Conservation (phyloP, 2,113 vertebrate genomes). For the Anser brachyrhynchus region DNA sequence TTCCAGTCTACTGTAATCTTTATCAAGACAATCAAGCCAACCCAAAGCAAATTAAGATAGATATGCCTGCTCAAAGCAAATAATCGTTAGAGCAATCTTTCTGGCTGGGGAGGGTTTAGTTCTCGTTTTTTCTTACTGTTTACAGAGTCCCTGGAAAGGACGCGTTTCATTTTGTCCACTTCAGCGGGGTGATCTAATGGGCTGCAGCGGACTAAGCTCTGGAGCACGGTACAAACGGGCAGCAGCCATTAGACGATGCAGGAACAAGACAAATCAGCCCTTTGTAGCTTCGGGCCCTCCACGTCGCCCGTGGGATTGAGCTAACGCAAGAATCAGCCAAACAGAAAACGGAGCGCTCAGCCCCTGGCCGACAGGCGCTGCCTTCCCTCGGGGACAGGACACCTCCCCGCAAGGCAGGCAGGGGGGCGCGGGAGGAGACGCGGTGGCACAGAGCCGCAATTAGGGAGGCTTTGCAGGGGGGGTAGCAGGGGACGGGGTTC, state of each 20-base stretch:
- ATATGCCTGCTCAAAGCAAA: constrained; percentile 58
- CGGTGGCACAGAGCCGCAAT: neutral
- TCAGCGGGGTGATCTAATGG: constrained; percentile 61
- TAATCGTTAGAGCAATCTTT: constrained; percentile 41
- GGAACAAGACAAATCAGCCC: constrained; percentile 38
- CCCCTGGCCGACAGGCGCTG: constrained; percentile 34
- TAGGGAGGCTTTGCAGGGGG: neutral
- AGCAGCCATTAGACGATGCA: constrained; percentile 17
- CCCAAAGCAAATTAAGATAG: constrained; percentile 51
- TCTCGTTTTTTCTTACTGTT: constrained; percentile 18
- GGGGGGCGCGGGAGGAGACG: neutral
- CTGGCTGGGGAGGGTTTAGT: neutral
- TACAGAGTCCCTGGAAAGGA: constrained; percentile 28
- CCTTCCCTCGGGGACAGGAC: constrained; percentile 6
- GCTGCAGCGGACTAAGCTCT: constrained; percentile 28
- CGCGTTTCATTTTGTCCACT: constrained; percentile 64
- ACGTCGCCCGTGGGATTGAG: neutral
- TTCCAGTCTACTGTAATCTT: constrained; percentile 44
- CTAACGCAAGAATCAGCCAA: constrained; percentile 24
- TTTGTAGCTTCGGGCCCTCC: constrained; percentile 50
- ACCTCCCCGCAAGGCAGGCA: neutral
- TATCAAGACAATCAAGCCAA: constrained; percentile 64
- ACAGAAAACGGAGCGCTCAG: neutral
- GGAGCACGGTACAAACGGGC: constrained; percentile 32
- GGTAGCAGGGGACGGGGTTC: neutral